Percentiles rank a stretch among this genome's conserved stretches.
Conservation (phyloP, 2,888 invertebrate species). For the Tipula unca region DNA sequence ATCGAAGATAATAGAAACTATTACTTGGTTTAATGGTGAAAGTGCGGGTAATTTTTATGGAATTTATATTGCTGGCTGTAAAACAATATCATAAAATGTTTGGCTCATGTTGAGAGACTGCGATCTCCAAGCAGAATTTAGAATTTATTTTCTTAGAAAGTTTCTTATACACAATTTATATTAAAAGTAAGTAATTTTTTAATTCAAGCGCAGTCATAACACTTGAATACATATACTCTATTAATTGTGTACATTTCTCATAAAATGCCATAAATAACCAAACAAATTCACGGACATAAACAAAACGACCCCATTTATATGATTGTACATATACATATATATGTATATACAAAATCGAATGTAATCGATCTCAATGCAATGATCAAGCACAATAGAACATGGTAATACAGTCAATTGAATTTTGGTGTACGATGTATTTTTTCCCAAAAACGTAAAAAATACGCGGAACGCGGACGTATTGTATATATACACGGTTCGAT, state of each 20-base stretch:
- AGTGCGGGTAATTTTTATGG: not conserved
- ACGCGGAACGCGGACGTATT: constrained; percentile 8
- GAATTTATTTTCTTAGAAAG: not conserved
- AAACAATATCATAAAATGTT: not conserved
- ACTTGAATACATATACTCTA: not conserved
- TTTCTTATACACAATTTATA: not conserved
- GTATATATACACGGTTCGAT: not conserved
- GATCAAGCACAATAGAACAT: not conserved
- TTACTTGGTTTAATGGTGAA: not conserved
- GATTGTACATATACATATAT: too few relatives aligned
- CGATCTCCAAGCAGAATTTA: not conserved
- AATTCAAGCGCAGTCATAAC: not conserved
- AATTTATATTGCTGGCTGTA: not conserved
- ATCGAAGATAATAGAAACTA: not conserved
- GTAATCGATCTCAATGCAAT: constrained; percentile 4
- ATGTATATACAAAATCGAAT: not conserved
- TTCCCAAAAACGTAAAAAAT: not conserved
- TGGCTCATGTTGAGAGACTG: not conserved
- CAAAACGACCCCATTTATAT: not conserved
- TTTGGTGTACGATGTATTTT: not conserved
- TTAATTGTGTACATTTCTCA: not conserved
- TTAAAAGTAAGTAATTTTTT: not conserved
- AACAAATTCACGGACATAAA: constrained; percentile 8
- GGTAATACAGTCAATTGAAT: not conserved
- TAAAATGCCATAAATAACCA: not conserved